These are phyloP conservation scores for Picathartes gymnocephalus DNA, from an alignment of 2,113 vertebrate genomes.

Conservation along the genomic window DNA sequence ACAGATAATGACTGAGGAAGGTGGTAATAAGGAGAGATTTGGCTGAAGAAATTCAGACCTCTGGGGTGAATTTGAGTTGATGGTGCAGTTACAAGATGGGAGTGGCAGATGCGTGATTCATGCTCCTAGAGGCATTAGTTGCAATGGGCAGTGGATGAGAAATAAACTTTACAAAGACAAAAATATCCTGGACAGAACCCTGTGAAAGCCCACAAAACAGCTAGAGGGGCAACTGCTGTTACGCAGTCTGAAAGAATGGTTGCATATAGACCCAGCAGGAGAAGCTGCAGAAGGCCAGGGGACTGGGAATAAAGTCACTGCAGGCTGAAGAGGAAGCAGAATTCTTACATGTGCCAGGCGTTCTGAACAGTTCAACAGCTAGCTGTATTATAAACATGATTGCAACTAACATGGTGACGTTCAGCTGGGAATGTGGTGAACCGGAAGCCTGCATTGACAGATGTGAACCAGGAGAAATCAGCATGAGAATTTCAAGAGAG, in stretches of 20 bases:
- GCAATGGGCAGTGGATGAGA: background rate
- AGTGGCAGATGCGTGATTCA: background rate
- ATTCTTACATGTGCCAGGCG: fast-evolving
- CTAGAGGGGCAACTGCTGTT: background rate
- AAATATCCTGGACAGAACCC: background rate
- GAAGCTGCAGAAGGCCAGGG: background rate
- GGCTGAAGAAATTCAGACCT: background rate
- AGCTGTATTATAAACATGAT: background rate
- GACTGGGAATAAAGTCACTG: background rate
- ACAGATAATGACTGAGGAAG: background rate
- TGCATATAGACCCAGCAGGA: background rate
- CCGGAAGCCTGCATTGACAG: background rate
- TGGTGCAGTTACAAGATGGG: background rate
- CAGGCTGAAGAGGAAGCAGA: background rate
- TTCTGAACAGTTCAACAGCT: background rate
- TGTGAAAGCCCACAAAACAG: background rate
- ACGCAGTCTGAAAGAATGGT: background rate
- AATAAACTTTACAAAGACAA: background rate
- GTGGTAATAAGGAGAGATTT: background rate
- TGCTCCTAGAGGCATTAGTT: background rate
- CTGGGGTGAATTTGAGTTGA: background rate
- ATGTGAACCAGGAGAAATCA: background rate
- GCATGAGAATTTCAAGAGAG: background rate
- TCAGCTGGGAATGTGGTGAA: background rate
- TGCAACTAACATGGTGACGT: background rate